A percentile compares a stretch with the other conserved stretches of the same genome.
Evolutionary conservation across 2,888 invertebrate species (phyloP).

Genomic region (Mythimna loreyi): DNA sequence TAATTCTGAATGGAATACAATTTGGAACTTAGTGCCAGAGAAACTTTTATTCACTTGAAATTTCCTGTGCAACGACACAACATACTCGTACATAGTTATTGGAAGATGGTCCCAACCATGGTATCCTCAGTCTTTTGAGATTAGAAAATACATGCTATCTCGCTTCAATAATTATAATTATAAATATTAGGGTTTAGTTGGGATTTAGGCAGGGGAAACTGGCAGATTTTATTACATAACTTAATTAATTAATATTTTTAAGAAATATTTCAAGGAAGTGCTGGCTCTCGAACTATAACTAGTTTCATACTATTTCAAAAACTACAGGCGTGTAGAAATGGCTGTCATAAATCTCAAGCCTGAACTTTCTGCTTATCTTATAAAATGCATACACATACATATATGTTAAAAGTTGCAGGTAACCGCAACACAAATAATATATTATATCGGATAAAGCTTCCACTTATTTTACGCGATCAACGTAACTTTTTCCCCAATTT

Average conservation of each 20-base stretch:
- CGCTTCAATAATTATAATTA: no score
- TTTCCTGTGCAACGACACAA: no score
- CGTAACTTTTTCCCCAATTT: constrained; percentile 27
- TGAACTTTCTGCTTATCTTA: constrained; percentile 58
- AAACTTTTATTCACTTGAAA: no score
- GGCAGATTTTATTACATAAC: not conserved
- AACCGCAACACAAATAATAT: constrained; percentile 45
- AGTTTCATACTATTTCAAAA: constrained; percentile 52
- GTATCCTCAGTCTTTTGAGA: no score
- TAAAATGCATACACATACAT: constrained; percentile 53
- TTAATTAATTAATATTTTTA: not conserved
- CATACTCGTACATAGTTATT: no score
- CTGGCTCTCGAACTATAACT: constrained; percentile 34
- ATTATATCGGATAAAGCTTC: constrained; percentile 41
- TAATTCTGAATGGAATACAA: no score
- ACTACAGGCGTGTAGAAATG: constrained; percentile 53
- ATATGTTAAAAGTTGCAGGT: constrained; percentile 59
- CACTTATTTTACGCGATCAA: constrained; percentile 29
- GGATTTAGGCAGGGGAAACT: no score
- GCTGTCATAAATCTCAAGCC: constrained; percentile 48
- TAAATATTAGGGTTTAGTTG: no score
- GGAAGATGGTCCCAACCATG: no score
- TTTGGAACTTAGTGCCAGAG: no score
- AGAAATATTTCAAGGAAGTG: not conserved
- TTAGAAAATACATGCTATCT: not conserved